Base-by-base conservation (phyloP, 2,797 vertebrate genomes). In the Staurois parvus region DNA sequence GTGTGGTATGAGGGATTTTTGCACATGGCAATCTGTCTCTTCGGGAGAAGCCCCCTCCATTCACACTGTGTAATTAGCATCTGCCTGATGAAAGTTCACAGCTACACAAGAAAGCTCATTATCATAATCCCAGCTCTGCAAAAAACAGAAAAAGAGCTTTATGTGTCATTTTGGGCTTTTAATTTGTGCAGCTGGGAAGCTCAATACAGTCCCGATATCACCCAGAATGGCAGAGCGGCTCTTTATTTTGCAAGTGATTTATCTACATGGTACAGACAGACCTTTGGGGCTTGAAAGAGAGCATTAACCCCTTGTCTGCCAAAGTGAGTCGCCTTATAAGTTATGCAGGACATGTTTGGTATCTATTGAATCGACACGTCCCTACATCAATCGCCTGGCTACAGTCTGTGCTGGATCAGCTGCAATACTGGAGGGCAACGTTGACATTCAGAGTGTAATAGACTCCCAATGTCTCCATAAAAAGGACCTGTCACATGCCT, bases 51-150 rank as follows among this genome's bases (percentile, higher is more conserved):
- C 56, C 70, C 37, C 70, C 59, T 42, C 28, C 64, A 42, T 26
- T 76, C 78, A 62, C 78, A 68, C 72, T 24, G 19, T 24, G 19
- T 72, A 82, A 86, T 86, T 77, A 86, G 48, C 79, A 74, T 64
- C 59, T 68, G 73, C n/a, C 37, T 8, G 62, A 85, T 59, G 26
- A 21, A 79, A 66, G n/a, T 83, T 69, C 73, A 37, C 64, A 70
- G 74, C 45, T 12, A 70, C 56, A 66, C 76, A 66, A 56, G 8
- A 67, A 73, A 4, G 13, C 30, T 69, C 72, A 72, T 86, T 86
- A 76, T 24, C 66, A 77, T 86, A 81, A 86, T 72, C 48, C 66
- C 73, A 40, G 84, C 66, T 13, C 21, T 29, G 79, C 64, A 64
- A 29, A 85, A 79, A 52, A 28, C 0, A 28, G 6, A 34, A 26